A percentile compares a stretch with the other conserved stretches of the same genome.
Evolutionary conservation across 35 echinoderm and acorn worm genomes (phyloP).

Genomic region (Patiria miniata): DNA sequence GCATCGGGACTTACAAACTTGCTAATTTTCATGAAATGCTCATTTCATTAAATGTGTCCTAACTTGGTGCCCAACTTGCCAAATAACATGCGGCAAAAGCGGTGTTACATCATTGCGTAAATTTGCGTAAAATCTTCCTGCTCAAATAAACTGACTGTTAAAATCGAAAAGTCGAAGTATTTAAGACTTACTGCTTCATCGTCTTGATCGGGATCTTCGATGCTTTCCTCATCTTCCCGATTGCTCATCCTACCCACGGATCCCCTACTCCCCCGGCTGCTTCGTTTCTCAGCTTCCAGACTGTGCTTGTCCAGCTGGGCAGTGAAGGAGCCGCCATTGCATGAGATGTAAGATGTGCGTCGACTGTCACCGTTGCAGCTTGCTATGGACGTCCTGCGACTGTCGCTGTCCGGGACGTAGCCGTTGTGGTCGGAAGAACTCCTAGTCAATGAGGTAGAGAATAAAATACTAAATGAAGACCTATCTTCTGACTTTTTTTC

Average conservation of each 20-base stretch:
- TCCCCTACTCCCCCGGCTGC: neutral
- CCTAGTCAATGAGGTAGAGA: neutral
- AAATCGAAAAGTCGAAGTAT: too few relatives aligned
- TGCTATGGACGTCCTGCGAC: constrained; percentile 26
- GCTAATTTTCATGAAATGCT: too few relatives aligned
- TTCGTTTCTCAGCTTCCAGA: neutral
- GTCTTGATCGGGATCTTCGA: constrained; percentile 84
- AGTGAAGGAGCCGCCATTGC: constrained; percentile 83
- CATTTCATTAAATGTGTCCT: too few relatives aligned
- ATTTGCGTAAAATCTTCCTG: too few relatives aligned
- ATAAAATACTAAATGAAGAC: too few relatives aligned
- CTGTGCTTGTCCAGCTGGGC: constrained; percentile 63
- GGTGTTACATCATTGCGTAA: too few relatives aligned
- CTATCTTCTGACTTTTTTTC: too few relatives aligned
- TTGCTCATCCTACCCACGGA: constrained; percentile 11
- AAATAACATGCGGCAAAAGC: too few relatives aligned
- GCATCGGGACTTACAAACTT: too few relatives aligned
- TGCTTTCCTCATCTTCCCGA: constrained; percentile 29
- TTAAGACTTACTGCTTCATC: constrained; percentile 88
- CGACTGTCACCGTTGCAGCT: constrained; percentile 67
- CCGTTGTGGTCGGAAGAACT: constrained; percentile 81
- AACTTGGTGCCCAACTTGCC: too few relatives aligned
- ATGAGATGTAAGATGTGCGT: constrained; percentile 89
- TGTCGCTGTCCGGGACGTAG: constrained; percentile 81
- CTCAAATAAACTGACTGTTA: too few relatives aligned